Percentiles rank a stretch among this genome's conserved stretches.
phyloP scores from a whole-genome alignment of 2,888 invertebrate genomes.

The Noctua janthina region DNA sequence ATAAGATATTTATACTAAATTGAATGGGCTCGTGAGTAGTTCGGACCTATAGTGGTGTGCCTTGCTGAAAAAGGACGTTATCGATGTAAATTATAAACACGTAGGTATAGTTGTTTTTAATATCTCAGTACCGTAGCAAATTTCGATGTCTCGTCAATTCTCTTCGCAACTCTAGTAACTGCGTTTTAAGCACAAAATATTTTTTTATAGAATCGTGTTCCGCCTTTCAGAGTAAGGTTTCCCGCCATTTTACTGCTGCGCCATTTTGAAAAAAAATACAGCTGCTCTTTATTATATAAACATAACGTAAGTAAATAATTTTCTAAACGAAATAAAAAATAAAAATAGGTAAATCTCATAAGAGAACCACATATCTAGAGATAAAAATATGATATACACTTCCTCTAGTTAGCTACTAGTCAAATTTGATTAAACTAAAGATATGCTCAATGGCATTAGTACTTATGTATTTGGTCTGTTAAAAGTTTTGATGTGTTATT shows the following conservation, averaged over 20 bases:
- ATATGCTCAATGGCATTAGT: conserved; percentile 65
- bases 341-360: conserved; percentile 44
- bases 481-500: conserved; percentile 52
- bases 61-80: conserved; percentile 55
- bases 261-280: conserved; percentile 48
- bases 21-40: conserved; percentile 51
- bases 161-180: conserved; percentile 38
- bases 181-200: conserved; percentile 61
- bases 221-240: conserved; percentile 59
- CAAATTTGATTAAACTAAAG: conserved; percentile 60
- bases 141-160: conserved; percentile 42
- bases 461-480: conserved; percentile 59
- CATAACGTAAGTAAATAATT: conserved; percentile 44
- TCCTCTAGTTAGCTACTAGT: conserved; percentile 71
- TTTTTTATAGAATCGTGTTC: conserved; percentile 59
- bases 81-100: conserved; percentile 28
- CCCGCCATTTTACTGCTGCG: conserved; percentile 51
- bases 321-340: conserved; percentile 45
- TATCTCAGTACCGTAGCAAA: conserved; percentile 43
- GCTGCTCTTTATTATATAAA: conserved; percentile 27
- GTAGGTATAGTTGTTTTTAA: conserved; percentile 45
- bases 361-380: conserved; percentile 67
- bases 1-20: conserved; percentile 48
- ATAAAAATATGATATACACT: conserved; percentile 50
- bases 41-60: conserved; percentile 57